Evolutionary conservation across 2,797 vertebrate genomes (phyloP).

Genomic region (Morelia viridis): DNA sequence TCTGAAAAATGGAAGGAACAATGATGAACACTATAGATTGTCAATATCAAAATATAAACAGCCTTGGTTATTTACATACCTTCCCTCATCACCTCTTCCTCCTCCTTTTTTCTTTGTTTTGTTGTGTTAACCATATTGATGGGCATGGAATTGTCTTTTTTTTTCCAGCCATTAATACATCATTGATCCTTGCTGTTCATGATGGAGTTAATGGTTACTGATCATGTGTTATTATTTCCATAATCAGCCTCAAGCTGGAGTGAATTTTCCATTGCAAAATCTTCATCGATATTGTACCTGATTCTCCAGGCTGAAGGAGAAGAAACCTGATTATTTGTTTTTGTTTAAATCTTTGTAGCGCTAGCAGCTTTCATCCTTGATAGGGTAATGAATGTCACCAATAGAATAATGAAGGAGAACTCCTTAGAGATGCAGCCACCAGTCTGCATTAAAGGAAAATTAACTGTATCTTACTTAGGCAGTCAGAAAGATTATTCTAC

Average conservation of each 20-base stretch:
- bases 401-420: conserved; percentile 21
- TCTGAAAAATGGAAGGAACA: not conserved
- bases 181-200: conserved; percentile 58
- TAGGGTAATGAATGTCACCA: conserved; percentile 29
- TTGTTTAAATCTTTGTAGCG: conserved; percentile 42
- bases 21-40: not conserved
- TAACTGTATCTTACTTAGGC: not conserved
- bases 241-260: conserved; percentile 63
- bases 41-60: not conserved
- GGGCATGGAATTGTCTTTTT: conserved; percentile 38
- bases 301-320: conserved; percentile 38
- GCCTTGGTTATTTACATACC: not conserved
- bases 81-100: not conserved
- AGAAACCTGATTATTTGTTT: conserved; percentile 55
- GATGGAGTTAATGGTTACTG: conserved; percentile 63
- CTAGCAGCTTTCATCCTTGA: conserved; percentile 44
- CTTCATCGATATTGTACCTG: conserved; percentile 36
- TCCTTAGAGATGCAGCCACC: conserved; percentile 8
- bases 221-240: conserved; percentile 68
- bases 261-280: conserved; percentile 63
- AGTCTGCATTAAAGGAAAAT: not conserved
- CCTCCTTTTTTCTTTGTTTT: conserved; percentile 19
- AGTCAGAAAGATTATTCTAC: conserved; percentile 8
- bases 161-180: conserved; percentile 56
- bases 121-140: conserved; percentile 34